These are phyloP conservation scores for Neostethus bicornis DNA, from an alignment of 2,797 vertebrate genomes.

Conservation along the genomic window DNA sequence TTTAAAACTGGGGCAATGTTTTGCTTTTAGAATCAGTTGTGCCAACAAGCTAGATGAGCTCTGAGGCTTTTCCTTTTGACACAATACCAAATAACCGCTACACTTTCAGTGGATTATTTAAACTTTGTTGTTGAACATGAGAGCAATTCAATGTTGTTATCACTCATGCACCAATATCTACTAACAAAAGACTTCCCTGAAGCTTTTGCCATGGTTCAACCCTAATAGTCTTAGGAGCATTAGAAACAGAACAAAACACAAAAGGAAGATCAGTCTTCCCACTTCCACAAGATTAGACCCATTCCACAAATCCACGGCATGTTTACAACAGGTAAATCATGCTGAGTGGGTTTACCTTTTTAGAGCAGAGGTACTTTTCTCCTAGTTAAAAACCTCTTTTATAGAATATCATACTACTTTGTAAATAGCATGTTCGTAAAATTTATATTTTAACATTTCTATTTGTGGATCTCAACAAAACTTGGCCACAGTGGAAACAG, in stretches of 20 bases:
- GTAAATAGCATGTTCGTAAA: no score
- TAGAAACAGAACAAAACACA: slow-evolving; percentile 67
- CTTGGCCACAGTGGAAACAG: not conserved
- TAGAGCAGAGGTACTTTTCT: slow-evolving; percentile 31
- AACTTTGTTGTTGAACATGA: slow-evolving; percentile 71
- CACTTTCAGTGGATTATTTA: slow-evolving; percentile 67
- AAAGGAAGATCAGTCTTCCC: slow-evolving; percentile 66
- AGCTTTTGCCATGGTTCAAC: slow-evolving; percentile 72
- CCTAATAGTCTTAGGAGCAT: slow-evolving; percentile 75
- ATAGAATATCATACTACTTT: slow-evolving; percentile 7
- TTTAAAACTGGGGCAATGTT: slow-evolving; percentile 19
- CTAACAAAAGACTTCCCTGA: slow-evolving; percentile 69
- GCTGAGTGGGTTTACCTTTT: slow-evolving; percentile 31
- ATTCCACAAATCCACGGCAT: slow-evolving; percentile 60
- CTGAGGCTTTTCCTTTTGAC: slow-evolving; percentile 26
- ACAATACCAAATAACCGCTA: slow-evolving; percentile 32
- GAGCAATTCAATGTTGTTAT: slow-evolving; percentile 76
- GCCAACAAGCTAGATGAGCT: slow-evolving; percentile 29
- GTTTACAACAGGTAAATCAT: slow-evolving; percentile 56
- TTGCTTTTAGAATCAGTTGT: slow-evolving; percentile 29
- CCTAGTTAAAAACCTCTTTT: slow-evolving; percentile 5
- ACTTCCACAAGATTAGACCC: slow-evolving; percentile 69
- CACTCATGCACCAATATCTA: slow-evolving; percentile 65
- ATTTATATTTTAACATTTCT: not conserved
- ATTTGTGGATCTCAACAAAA: not conserved